These are phyloP conservation scores for Notodonta dromedarius DNA, from an alignment of 2,888 invertebrate species.

Conservation along the genomic window DNA sequence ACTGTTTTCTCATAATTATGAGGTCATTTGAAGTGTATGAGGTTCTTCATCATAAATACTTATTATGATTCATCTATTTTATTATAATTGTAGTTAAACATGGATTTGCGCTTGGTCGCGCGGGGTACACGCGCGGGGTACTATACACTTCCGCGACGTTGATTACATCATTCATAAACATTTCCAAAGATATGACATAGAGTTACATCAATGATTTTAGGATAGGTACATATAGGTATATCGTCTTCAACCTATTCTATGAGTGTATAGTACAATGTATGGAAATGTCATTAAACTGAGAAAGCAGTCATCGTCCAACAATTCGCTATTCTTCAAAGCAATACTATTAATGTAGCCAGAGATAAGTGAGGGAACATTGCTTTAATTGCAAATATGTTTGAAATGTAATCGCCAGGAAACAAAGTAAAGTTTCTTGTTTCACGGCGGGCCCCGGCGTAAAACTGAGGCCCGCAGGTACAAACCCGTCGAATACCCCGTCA, in stretches of 20 bases:
- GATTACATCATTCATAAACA: slow-evolving; percentile 33
- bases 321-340: no score
- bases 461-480: slow-evolving; percentile 4
- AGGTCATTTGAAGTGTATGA: slow-evolving; percentile 10
- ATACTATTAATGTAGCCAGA: no score
- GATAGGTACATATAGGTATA: no score
- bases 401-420: slow-evolving; percentile 4
- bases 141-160: slow-evolving; percentile 22
- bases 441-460: slow-evolving; percentile 12
- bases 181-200: slow-evolving; percentile 19
- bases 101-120: slow-evolving; percentile 5
- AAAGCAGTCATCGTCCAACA: no score
- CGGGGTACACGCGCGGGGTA: slow-evolving; percentile 23
- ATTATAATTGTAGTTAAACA: slow-evolving; percentile 14
- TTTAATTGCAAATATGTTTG: no score
- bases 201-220: not conserved
- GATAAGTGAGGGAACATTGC: no score
- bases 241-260: not conserved
- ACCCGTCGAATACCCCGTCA: slow-evolving; percentile 17
- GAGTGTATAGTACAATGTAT: no score
- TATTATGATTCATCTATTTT: slow-evolving; percentile 16
- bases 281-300: no score
- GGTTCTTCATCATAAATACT: slow-evolving; percentile 7
- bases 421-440: slow-evolving; percentile 13
- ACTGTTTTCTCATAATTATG: no score